Percentiles rank a stretch among this genome's conserved stretches.
phyloP scores from a whole-genome alignment of 2,797 vertebrate species.

The Coilia nasus region DNA sequence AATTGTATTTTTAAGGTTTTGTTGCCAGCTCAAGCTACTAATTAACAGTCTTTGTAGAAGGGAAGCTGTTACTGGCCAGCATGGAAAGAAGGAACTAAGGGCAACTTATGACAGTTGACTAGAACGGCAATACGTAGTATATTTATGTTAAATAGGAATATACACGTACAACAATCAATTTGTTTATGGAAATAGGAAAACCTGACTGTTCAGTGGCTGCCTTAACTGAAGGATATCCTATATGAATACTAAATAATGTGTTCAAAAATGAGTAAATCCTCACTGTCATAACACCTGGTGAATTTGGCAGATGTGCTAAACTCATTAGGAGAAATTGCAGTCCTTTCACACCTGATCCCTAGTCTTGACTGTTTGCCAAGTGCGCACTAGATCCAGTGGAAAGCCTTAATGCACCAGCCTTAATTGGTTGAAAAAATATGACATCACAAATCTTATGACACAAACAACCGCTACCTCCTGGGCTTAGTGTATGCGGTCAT shows the following conservation, averaged over 20 bases:
- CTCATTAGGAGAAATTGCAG: background rate
- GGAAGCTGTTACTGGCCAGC: no score
- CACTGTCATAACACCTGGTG: background rate
- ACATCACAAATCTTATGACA: background rate
- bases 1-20: no score
- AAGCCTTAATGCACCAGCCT: background rate
- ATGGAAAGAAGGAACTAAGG: no score
- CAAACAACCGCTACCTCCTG: background rate
- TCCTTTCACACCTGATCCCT: constrained; percentile 14
- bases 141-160: no score
- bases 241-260: background rate
- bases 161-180: no score
- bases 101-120: no score
- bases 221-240: background rate
- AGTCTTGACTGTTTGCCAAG: background rate
- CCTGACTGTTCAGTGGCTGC: background rate
- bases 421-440: constrained; percentile 7
- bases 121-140: no score
- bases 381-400: background rate
- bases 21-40: no score
- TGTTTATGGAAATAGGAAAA: background rate
- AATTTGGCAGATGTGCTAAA: background rate
- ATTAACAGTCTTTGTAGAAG: no score
- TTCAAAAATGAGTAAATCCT: background rate
- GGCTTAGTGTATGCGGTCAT: background rate